Evolutionary conservation across 2,888 invertebrate species (phyloP), one percentile per base, ranked within the genome.

Genomic region (Meiosimyza decipiens): DNA sequence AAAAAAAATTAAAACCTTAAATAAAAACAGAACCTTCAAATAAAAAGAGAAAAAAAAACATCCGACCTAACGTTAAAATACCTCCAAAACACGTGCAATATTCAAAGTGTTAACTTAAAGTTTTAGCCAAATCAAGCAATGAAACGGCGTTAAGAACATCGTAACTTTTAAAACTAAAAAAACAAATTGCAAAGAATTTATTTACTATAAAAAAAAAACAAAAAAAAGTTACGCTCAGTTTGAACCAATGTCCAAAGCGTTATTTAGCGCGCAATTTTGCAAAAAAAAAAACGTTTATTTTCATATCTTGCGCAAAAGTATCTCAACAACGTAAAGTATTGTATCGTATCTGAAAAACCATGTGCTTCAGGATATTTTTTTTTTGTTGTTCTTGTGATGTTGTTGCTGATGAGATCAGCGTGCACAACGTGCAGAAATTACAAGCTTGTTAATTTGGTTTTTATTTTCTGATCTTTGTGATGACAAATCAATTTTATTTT

Each of bases 11-110:
- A 63, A 63, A 33, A 63, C 49, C 11, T 18, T 64, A n/a, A 15
- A 50, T 16, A 22, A 15, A 13, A 50, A 64, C 18, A 11, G 16
- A 51, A 47, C 12, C 11, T 33, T 60, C 3, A 15, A 33, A 60
- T 28, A 60, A 2, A 60, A 2, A 60, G 3, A 15, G 22, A 1
- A 18, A 22, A 16, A 60, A 60, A 33, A 60, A 60, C n/a, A 60
- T 13, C 57, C 18, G 16, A 57, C 67, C 4, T 40, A 9, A 40
- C 6, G 9, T 40, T 67, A 7, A 47, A 57, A 57, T 57, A 67
- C 57, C 67, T 57, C 57, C 67, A 67, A 67, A 40, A 6, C 49
- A 67, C 54, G 67, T 67, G 67, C 67, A 67, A 67, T 67, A 67
- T 22, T 49, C 57, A 15, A 55, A 49, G 28, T 40, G 11, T 59